phyloP scores from a whole-genome alignment of 2,888 invertebrate species.

The Napeogenes sylphis region DNA sequence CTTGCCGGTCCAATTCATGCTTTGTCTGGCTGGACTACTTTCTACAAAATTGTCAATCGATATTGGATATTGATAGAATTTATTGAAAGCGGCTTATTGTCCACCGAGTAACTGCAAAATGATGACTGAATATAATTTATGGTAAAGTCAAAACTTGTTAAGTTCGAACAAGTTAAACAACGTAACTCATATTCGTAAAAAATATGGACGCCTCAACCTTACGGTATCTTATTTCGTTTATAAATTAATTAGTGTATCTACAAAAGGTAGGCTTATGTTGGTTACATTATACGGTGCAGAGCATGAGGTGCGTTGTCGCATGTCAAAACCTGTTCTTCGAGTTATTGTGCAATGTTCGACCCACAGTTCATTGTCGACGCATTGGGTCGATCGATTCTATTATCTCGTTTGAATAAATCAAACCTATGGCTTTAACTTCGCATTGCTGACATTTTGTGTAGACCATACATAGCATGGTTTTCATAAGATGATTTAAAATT shows the following conservation, averaged over 20 bases:
- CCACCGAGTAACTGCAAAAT: no score
- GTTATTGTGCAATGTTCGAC: slow-evolving; percentile 59
- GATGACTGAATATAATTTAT: no score
- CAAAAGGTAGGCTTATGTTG: no score
- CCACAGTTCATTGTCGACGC: slow-evolving; percentile 64
- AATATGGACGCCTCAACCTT: no score
- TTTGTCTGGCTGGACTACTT: slow-evolving; percentile 34
- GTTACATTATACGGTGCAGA: not conserved
- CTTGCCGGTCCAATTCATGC: slow-evolving; percentile 46
- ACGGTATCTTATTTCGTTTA: no score
- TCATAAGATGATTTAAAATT: no score
- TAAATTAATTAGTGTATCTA: no score
- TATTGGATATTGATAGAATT: slow-evolving; percentile 12
- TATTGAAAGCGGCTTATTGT: slow-evolving; percentile 3
- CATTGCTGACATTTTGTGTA: slow-evolving; percentile 16
- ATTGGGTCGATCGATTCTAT: slow-evolving; percentile 57
- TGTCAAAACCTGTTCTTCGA: slow-evolving; percentile 49
- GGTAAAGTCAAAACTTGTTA: no score
- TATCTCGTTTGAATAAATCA: slow-evolving; percentile 43
- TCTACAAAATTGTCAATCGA: slow-evolving; percentile 23
- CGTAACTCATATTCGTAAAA: no score
- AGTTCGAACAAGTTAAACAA: no score
- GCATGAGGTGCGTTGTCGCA: slow-evolving; percentile 28
- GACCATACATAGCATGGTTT: not conserved
- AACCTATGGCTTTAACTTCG: slow-evolving; percentile 27